Base-by-base conservation (phyloP, 2,113 vertebrate genomes). In the Lophotis ruficrista region DNA sequence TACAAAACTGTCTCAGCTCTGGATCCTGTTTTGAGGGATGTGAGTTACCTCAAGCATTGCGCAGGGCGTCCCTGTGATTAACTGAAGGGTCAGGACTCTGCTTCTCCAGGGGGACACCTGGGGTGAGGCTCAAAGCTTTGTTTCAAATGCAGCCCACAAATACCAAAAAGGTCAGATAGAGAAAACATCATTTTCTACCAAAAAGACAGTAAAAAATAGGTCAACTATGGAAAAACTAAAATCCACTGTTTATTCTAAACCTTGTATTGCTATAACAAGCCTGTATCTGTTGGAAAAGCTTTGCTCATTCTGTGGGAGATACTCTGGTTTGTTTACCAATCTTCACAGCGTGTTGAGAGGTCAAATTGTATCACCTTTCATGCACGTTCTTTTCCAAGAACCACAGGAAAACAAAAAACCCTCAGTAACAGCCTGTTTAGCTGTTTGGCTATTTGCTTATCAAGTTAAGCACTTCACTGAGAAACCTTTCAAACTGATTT, bases 361-460 rank as follows among this genome's bases (percentile, higher is more conserved):
- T 89, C 86, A 91, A 83, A 76, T 82, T 38, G 28, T 80, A 62
- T 94, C 83, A 95, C 87, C 78, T 94, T 93, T 83, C 53, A 50
- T 47, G 41, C 23, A 48, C 9, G 30, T 57, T 78, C 60, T 83
- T 84, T 93, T 90, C 83, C 2, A 21, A 91, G 92, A 89, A 81
- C 35, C 73, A 48, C 23, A 70, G 35, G 88, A 95, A 93, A 89
- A 65, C 70, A 87, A 50, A 80, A 83, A 6, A 5, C 9, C 20
- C 28, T 70, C 58, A 80, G 24, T 33, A 93, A 66, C 12, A 62
- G 80, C 56, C 87, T 90, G 66, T 84, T 80, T 89, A 58, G 35
- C 37, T 79, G 38, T 70, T 87, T 8, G 20, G 57, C 37, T 87
- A 14, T 93, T 94, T 83, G 56, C 70, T 91, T 53, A 43, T 27